Conservation (phyloP, 2,113 vertebrate species). For the Sebastes fasciatus region DNA sequence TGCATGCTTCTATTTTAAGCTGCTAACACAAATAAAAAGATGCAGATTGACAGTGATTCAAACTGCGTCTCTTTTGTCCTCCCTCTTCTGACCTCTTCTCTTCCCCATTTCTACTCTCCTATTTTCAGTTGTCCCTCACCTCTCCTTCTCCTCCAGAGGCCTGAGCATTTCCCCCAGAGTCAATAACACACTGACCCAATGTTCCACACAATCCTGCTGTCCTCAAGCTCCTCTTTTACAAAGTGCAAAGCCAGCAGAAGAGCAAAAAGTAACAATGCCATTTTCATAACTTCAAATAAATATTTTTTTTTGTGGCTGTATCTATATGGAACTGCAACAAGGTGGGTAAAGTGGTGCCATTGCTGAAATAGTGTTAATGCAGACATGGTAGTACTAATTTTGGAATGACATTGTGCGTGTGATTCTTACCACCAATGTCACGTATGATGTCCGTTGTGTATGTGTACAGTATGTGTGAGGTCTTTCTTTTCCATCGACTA, state of each 20-base stretch:
- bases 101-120: not conserved
- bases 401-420: not conserved
- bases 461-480: not conserved
- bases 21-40: not conserved
- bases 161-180: conserved; percentile 3
- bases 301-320: not conserved
- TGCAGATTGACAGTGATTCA: not conserved
- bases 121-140: conserved; percentile 1
- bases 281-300: not conserved
- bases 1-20: not conserved
- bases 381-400: not conserved
- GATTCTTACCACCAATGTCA: not conserved
- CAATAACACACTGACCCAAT: conserved; percentile 32
- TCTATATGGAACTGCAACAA: not conserved
- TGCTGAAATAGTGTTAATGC: not conserved
- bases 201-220: conserved; percentile 3
- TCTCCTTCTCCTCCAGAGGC: not conserved
- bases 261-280: not conserved
- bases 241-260: not conserved
- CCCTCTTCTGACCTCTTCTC: not conserved
- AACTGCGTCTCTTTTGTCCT: conserved; percentile 1
- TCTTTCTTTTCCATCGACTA: not conserved
- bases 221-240: not conserved
- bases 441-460: not conserved
- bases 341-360: not conserved